phyloP scores from a whole-genome alignment of 1,140 invertebrate species.

The Helicorthomorpha holstii region DNA sequence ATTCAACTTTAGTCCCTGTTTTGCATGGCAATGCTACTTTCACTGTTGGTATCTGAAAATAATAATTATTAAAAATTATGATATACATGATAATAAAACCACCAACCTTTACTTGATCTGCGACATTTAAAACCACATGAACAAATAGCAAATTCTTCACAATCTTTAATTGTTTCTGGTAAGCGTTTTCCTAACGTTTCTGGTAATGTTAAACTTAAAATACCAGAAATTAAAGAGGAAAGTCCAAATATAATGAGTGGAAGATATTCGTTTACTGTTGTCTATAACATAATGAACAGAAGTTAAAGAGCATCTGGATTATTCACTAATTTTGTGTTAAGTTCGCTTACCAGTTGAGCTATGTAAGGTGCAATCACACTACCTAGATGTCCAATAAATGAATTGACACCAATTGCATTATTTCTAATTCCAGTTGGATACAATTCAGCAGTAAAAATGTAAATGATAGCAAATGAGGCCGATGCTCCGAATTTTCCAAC shows the following conservation, averaged over 20 bases:
- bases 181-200: slow-evolving; percentile 19
- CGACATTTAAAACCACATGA: too few relatives aligned
- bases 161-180: slow-evolving; percentile 21
- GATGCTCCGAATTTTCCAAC: slow-evolving; percentile 15
- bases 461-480: slow-evolving; percentile 25
- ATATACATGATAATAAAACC: too few relatives aligned
- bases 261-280: slow-evolving; percentile 7
- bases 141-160: slow-evolving; percentile 17
- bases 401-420: slow-evolving; percentile 29
- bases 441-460: too few relatives aligned
- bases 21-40: too few relatives aligned
- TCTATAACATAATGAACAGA: too few relatives aligned
- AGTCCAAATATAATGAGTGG: slow-evolving; percentile 20
- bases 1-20: too few relatives aligned
- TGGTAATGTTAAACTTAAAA: slow-evolving; percentile 19
- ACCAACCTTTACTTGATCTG: too few relatives aligned
- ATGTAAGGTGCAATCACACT: slow-evolving; percentile 29
- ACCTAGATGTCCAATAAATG: slow-evolving; percentile 31
- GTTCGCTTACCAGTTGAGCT: slow-evolving; percentile 16
- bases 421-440: too few relatives aligned
- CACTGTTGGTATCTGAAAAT: too few relatives aligned
- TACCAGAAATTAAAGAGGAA: slow-evolving; percentile 17
- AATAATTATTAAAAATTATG: too few relatives aligned
- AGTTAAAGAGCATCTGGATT: too few relatives aligned
- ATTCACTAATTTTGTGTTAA: too few relatives aligned